Evolutionary conservation across 2,113 vertebrate genomes (phyloP), one percentile per base, ranked within the genome.

Genomic region (Bolborhynchus lineola): DNA sequence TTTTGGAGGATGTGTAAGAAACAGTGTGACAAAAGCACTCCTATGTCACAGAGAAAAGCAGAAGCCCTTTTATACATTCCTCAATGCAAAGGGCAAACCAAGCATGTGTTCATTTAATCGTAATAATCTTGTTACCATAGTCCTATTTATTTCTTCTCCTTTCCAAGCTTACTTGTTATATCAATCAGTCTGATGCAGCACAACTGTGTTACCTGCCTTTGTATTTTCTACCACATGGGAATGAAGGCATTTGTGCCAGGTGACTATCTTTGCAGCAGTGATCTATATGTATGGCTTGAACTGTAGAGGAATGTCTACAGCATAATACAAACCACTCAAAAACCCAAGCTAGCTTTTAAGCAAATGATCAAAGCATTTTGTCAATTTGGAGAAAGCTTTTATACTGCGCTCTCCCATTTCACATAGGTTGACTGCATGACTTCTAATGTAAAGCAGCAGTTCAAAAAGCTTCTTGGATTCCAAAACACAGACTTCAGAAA

Each of bases 331-430:
- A 50, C 31, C 63, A 70, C 72, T 90, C 25, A 77, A 68, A 95
- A 95, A 72, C 24, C 16, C 44, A 92, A 63, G 29, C 37, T 94
- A 44, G n/a, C 68, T 96, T 93, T 90, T 84, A 76, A 93, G 92
- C 33, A 81, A 92, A 69, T 16, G 29, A 68, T 78, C 0, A 0
- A 42, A 42, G 50, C 0, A 1, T 88, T 92, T 67, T 76, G 35
- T 72, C 68, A 72, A 3, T 88, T 82, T 92, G 62, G 39, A 83
- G 55, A 82, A 65, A 76, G 57, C 47, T 82, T 91, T 91, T 81
- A 72, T 65, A 77, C 17, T 8, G 29, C 67, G 20, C 29, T 81
- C n/a, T 82, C 41, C 33, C 44, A 21, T 89, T 91, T 63, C 64
- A 71, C 29, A 31, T 10, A 50, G 64, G 55, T 62, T 85, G 24